These are phyloP conservation scores for Amazonetta brasiliensis DNA, from an alignment of 2,797 vertebrate species.

Conservation along the genomic window DNA sequence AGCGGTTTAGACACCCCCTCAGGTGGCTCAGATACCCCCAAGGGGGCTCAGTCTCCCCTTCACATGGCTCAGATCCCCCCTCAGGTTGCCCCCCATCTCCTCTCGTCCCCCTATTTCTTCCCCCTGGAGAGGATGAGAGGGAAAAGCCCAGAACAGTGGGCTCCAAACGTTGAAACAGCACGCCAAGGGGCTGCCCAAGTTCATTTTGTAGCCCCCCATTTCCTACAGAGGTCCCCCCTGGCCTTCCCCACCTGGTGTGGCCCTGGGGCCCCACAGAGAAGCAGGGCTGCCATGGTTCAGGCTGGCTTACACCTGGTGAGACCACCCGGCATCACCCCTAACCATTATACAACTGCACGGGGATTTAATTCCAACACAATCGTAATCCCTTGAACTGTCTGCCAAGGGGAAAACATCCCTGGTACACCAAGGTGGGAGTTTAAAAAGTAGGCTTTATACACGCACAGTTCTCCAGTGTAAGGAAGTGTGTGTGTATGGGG, in stretches of 20 bases:
- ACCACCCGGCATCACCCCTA: too few relatives aligned
- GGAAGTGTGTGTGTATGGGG: background rate
- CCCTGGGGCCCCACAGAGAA: too few relatives aligned
- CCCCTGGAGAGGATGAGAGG: too few relatives aligned
- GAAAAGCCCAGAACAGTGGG: too few relatives aligned
- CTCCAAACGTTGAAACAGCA: background rate
- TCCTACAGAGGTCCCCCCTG: background rate
- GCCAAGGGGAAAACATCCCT: rapidly evolving
- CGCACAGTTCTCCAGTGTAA: background rate
- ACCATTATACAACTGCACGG: rapidly evolving
- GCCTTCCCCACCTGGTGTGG: background rate
- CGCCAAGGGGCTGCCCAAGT: background rate
- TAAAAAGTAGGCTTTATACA: background rate
- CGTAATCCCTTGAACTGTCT: background rate
- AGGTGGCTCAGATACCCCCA: too few relatives aligned
- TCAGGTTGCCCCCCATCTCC: background rate
- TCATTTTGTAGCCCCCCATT: background rate
- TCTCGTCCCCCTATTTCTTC: too few relatives aligned
- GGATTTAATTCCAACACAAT: rapidly evolving
- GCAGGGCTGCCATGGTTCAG: background rate
- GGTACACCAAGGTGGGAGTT: background rate
- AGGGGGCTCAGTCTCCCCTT: background rate
- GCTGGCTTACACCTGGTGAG: rapidly evolving
- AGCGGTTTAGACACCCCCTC: too few relatives aligned
- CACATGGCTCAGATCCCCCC: background rate